Conservation (phyloP, 2,113 vertebrate genomes). For the Urocynchramus pylzowi region DNA sequence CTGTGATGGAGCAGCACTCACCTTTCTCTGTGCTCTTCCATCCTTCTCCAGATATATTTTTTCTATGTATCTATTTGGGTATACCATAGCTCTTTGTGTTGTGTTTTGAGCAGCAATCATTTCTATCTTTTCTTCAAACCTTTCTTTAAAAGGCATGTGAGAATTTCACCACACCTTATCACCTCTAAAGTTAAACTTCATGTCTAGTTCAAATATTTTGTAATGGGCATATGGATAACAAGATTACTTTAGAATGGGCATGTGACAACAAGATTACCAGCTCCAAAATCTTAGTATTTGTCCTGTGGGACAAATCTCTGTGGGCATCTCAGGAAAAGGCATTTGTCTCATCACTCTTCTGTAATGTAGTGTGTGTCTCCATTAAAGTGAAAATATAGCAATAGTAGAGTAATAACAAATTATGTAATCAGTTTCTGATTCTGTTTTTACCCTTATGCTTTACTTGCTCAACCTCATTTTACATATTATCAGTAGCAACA, state of each 20-base stretch:
- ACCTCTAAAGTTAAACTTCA: background rate
- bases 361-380: rapidly evolving
- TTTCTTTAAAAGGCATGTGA: background rate
- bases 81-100: background rate
- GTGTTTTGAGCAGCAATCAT: background rate
- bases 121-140: background rate
- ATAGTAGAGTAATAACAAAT: background rate
- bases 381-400: background rate
- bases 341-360: background rate
- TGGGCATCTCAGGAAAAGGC: background rate
- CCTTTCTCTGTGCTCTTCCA: background rate
- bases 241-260: background rate
- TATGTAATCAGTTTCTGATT: background rate
- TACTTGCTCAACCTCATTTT: background rate
- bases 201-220: background rate
- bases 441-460: background rate
- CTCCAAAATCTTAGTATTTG: background rate
- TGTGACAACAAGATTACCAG: too few relatives aligned
- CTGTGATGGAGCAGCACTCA: background rate
- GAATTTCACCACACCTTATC: background rate
- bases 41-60: background rate
- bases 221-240: background rate
- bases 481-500: background rate
- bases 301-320: background rate
- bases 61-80: background rate